Percentiles rank a stretch among this genome's conserved stretches.
Conservation (phyloP, 1,140 invertebrate genomes). For the Aphelenchoides avenae region DNA sequence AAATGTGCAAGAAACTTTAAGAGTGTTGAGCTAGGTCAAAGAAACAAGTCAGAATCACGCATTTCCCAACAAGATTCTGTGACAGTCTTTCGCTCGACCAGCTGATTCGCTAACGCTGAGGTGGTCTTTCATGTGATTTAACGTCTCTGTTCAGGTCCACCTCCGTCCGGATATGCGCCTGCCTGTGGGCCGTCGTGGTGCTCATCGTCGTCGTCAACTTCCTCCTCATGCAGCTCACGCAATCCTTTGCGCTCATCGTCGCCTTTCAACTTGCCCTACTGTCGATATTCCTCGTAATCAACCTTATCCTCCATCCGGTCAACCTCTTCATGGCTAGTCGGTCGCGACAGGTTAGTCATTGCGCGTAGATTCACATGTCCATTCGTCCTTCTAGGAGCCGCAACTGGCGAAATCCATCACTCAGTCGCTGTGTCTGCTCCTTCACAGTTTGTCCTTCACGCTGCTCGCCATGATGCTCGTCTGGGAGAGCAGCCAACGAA, state of each 20-base stretch:
- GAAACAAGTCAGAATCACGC: too few relatives aligned
- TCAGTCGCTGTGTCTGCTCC: slow-evolving; percentile 13
- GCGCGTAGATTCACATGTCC: too few relatives aligned
- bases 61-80: too few relatives aligned
- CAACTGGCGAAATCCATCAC: slow-evolving; percentile 12
- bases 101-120: neutral
- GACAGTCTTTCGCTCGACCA: neutral
- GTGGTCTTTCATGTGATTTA: neutral
- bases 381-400: slow-evolving; percentile 2
- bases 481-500: neutral
- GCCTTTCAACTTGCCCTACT: slow-evolving; percentile 21
- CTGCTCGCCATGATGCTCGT: slow-evolving; percentile 21
- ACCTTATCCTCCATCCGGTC: slow-evolving; percentile 15
- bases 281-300: slow-evolving; percentile 19
- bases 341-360: neutral
- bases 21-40: too few relatives aligned
- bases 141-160: slow-evolving; percentile 22
- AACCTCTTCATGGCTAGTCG: slow-evolving; percentile 7
- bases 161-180: slow-evolving; percentile 5
- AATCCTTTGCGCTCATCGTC: slow-evolving; percentile 15
- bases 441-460: slow-evolving; percentile 19
- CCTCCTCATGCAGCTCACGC: slow-evolving; percentile 11
- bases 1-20: too few relatives aligned
- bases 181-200: slow-evolving; percentile 12
- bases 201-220: slow-evolving; percentile 9